Conservation (phyloP, 2,888 invertebrate species). For the Kuschelorhynchus macadamiae region DNA sequence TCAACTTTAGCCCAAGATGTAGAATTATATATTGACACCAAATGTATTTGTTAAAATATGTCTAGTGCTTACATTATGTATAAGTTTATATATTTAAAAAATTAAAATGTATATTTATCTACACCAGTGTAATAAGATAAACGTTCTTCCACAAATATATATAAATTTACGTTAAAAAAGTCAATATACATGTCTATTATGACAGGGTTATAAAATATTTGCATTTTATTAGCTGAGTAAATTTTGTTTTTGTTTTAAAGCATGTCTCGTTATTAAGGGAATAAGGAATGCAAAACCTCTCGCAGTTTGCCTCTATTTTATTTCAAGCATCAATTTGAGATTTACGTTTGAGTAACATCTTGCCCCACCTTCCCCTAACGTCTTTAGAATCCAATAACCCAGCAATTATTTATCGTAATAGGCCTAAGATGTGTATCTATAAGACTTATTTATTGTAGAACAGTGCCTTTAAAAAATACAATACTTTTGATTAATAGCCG, state of each 20-base stretch:
- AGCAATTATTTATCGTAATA: neutral
- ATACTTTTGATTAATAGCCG: slow-evolving; percentile 49
- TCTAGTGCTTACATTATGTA: neutral
- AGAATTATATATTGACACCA: slow-evolving; percentile 38
- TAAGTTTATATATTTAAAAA: slow-evolving; percentile 25
- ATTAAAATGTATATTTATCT: slow-evolving; percentile 23
- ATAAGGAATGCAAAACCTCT: no score
- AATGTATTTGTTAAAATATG: slow-evolving; percentile 5
- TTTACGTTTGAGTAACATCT: no score
- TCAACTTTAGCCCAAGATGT: slow-evolving; percentile 37
- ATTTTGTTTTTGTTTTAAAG: no score
- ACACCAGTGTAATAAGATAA: slow-evolving; percentile 16
- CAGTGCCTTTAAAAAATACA: slow-evolving; percentile 66
- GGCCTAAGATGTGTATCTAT: slow-evolving; percentile 31
- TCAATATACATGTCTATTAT: no score
- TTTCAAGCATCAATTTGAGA: no score
- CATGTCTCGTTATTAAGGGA: no score
- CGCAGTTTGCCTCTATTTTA: no score
- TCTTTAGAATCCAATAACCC: neutral
- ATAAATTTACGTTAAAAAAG: no score
- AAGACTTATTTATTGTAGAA: slow-evolving; percentile 62
- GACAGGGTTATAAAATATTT: no score
- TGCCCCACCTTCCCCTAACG: neutral
- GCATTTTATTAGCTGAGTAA: no score
- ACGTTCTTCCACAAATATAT: slow-evolving; percentile 21